Base-by-base conservation (phyloP, 1,140 invertebrate genomes). In the Drosophila micromelanica region DNA sequence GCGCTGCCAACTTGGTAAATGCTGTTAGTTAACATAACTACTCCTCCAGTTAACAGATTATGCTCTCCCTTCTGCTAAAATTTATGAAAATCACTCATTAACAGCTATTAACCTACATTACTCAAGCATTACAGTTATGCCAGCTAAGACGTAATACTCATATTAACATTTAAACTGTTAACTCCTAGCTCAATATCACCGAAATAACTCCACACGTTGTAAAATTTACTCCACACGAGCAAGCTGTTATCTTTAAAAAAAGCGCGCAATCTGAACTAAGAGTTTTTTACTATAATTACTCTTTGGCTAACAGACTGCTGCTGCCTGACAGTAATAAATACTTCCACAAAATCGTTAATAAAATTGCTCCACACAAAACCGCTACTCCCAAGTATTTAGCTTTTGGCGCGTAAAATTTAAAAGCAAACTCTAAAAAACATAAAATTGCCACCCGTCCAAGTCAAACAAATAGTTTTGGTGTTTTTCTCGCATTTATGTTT, bases 401-500 rank as follows among this genome's bases (percentile, higher is more conserved):
- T 51, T 2, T 8, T 3, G 17, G 13, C 8, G 49, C 49, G 49
- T 13, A 2, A 52, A 17, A 35, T 4, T 52, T 15, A 2, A 15
- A 52, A 6, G 1, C 5, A 40, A n/a, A 40, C 2, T n/a, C 9
- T 54, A 7, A 63, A 35, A 27, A 49, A 49, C 8, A 1, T 8
- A 7, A 8, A 11, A 52, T 30, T 3, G 8, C 2, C 0, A 6
- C 2, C 13, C 30, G 1, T 6, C 6, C 12, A 7, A 13, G 1
- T 23, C 9, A 57, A 52, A 65, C 30, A 30, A 5, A 9, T 7
- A 11, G 1, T 15, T 51, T 62, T 69, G 12, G 23, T 38, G 38
- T 60, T 37, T 60, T 60, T 67, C 27, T 57, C 17, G 54, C 49
- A 49, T 78, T 75, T 73, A 67, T 62, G 51, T 13, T 69, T 84